These are phyloP conservation scores for Rhynchotus rufescens DNA, from an alignment of 2,797 vertebrate genomes.

Conservation along the genomic window DNA sequence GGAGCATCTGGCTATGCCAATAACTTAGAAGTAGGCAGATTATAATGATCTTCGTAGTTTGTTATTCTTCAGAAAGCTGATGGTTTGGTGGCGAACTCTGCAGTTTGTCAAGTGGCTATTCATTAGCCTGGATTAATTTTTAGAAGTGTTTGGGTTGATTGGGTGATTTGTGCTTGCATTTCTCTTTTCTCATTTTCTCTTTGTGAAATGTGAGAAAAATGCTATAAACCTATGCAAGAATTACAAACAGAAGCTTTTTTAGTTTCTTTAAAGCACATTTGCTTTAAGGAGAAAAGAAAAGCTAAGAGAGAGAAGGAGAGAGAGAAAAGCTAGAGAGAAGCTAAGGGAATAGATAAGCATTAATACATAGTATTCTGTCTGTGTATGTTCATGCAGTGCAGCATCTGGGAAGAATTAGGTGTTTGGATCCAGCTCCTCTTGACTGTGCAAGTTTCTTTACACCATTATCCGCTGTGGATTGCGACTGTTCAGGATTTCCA, in stretches of 20 bases:
- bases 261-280: background rate
- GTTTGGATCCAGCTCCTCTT: background rate
- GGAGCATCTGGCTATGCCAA: constrained; percentile 30
- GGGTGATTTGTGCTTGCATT: constrained; percentile 1
- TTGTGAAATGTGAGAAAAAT: constrained; percentile 18
- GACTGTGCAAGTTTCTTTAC: background rate
- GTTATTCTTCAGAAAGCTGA: constrained; percentile 26
- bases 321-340: background rate
- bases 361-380: background rate
- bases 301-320: background rate
- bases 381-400: background rate
- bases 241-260: background rate
- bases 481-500: background rate
- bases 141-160: constrained; percentile 14
- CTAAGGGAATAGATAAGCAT: background rate
- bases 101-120: constrained; percentile 17
- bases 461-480: background rate
- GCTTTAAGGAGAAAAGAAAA: background rate
- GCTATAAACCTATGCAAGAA: background rate
- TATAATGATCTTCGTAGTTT: constrained; percentile 6
- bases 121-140: constrained; percentile 19
- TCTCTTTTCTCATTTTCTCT: background rate
- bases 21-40: background rate
- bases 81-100: background rate
- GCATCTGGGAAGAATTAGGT: background rate